Percentiles rank a stretch among this genome's conserved stretches.
These are phyloP conservation scores for Archaeoteleia sp. DNA, from an alignment of 2,888 invertebrate species.

Conservation along the genomic window DNA sequence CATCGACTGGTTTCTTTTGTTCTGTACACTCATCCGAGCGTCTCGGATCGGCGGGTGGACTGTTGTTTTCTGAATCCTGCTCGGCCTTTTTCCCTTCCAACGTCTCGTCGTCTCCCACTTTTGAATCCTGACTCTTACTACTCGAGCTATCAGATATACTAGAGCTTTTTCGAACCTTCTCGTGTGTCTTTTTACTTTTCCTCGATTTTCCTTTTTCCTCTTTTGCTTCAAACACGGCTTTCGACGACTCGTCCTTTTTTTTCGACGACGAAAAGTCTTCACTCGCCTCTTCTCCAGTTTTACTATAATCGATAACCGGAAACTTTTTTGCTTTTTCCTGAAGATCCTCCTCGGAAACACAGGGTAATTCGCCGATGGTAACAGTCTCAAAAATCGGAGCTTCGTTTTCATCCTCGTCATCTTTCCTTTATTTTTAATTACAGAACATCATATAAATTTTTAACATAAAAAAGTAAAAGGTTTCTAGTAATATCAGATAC, in stretches of 20 bases:
- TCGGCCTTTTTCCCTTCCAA: slow-evolving; percentile 29
- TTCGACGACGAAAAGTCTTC: slow-evolving; percentile 60
- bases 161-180: slow-evolving; percentile 53
- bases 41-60: neutral
- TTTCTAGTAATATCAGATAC: neutral
- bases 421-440: slow-evolving; percentile 20
- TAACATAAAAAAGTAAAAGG: neutral
- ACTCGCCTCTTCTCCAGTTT: slow-evolving; percentile 53
- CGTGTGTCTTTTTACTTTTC: slow-evolving; percentile 56
- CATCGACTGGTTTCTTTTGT: slow-evolving; percentile 4
- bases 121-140: slow-evolving; percentile 23
- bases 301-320: slow-evolving; percentile 65
- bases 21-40: slow-evolving; percentile 5
- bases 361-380: slow-evolving; percentile 64
- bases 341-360: slow-evolving; percentile 62
- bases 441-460: neutral
- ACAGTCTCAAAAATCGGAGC: slow-evolving; percentile 67
- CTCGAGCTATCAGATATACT: slow-evolving; percentile 44
- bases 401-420: slow-evolving; percentile 66
- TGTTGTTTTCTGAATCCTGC: slow-evolving; percentile 17
- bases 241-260: slow-evolving; percentile 55
- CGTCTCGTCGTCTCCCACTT: slow-evolving; percentile 3
- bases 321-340: slow-evolving; percentile 66
- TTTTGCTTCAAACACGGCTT: slow-evolving; percentile 55
- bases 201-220: slow-evolving; percentile 54